Evolutionary conservation across 2,797 vertebrate species (phyloP), one percentile per base, ranked within the genome.

Genomic region (Anguilla pacifica): DNA sequence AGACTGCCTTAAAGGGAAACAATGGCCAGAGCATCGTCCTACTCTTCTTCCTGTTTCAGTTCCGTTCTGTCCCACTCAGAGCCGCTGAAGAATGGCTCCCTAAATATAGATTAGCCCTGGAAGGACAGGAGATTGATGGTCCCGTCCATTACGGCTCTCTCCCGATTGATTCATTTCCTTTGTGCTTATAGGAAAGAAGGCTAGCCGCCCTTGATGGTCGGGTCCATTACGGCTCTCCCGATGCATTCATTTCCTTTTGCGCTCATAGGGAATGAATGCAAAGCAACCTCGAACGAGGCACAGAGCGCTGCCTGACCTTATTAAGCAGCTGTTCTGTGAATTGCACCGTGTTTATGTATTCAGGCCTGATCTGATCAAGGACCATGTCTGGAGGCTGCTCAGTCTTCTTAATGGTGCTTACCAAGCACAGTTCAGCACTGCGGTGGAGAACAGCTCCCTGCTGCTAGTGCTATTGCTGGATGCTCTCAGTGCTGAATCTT

Each of bases 71-170:
- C 17, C 28, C 1, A 10, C 70, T 31, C 70, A 31, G 67, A n/a
- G 25, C 28, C 0, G 15, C 11, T 35, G 70, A 74, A 35, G 61
- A 67, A 67, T 74, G 70, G 11, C 70, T 74, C 28, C n/a, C 70
- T 83, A 51, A 83, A 46, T 46, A 83, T 46, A 83, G 39, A 83
- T 83, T 83, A 83, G 39, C 49, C 49, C 79, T 83, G 39, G 49
- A 83, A 83, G 49, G 79, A 35, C 46, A 19, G 79, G 35, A 83
- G 79, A 83, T 83, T 49, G 79, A 83, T 83, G 39, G 39, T 51
- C 22, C 79, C 49, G 11, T 83, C 49, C 39, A 83, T 39, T 83
- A 83, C 39, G 39, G 39, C 79, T 83, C 19, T 83, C 19, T 83
- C 7, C 49, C 19, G 17, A 83, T 51, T 9, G 39, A 74, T 74